Conservation (phyloP, 2,888 invertebrate species). For the Lithodes maja region DNA sequence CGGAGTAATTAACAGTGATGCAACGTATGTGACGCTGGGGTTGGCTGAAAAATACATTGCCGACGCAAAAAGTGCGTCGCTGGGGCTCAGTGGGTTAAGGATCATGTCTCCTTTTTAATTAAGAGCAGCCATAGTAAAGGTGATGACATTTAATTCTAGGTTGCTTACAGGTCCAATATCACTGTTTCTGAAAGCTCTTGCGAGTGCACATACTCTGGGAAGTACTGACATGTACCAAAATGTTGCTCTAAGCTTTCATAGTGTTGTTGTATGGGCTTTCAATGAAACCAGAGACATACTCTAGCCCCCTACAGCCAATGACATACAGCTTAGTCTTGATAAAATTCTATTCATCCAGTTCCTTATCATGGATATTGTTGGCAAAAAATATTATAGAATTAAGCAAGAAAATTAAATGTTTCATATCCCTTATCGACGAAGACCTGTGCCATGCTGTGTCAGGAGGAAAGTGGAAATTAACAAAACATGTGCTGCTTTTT, state of each 20-base stretch:
- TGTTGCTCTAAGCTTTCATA: not conserved
- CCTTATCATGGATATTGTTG: not conserved
- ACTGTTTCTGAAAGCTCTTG: conserved; percentile 10
- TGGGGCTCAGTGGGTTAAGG: not conserved
- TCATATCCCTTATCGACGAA: not conserved
- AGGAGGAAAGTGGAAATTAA: not conserved
- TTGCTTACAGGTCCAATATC: not conserved
- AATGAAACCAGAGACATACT: not conserved
- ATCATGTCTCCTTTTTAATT: not conserved
- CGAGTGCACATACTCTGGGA: not conserved
- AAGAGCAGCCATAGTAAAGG: not conserved
- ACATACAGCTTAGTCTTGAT: not conserved
- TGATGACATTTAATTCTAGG: not conserved
- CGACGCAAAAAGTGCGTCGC: too few relatives aligned
- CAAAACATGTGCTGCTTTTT: conserved; percentile 6
- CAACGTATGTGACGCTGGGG: too few relatives aligned
- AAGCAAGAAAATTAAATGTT: not conserved
- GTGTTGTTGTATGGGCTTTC: conserved; percentile 10
- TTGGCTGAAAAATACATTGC: too few relatives aligned
- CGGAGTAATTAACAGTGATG: too few relatives aligned
- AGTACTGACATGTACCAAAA: conserved; percentile 1
- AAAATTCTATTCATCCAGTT: not conserved
- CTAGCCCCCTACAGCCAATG: not conserved
- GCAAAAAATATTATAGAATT: not conserved
- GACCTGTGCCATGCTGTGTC: not conserved